phyloP scores from a whole-genome alignment of 2,797 vertebrate species.

The Hyperoplus immaculatus region DNA sequence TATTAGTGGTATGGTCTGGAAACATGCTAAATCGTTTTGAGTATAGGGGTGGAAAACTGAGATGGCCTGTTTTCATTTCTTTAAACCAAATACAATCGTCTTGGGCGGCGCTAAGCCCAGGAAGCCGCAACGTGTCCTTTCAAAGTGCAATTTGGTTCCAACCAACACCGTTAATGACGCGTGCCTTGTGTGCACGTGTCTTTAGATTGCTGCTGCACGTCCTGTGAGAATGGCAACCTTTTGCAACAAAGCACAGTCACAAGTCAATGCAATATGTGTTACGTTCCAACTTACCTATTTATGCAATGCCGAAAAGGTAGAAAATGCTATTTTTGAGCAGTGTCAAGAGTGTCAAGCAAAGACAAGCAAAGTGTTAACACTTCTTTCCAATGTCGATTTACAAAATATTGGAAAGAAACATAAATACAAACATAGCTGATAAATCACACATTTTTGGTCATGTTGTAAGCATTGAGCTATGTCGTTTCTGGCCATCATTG shows the following conservation, averaged over 20 bases:
- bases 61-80: no score
- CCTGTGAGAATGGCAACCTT: neutral
- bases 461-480: neutral
- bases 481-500: neutral
- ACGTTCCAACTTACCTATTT: neutral
- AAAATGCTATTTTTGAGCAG: no score
- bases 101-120: no score
- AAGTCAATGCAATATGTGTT: neutral
- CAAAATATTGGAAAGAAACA: neutral
- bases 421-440: neutral
- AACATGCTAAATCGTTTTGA: no score
- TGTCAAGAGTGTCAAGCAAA: no score
- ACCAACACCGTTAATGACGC: no score
- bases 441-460: neutral
- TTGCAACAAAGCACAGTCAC: neutral
- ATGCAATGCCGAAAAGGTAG: neutral
- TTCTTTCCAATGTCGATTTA: neutral
- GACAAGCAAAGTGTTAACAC: neutral
- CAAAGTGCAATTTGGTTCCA: no score
- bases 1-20: no score
- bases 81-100: no score
- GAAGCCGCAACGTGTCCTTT: no score
- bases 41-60: no score
- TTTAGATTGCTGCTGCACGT: neutral
- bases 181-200: neutral